phyloP scores from a whole-genome alignment of 2,888 invertebrate species.

The Operophtera brumata region DNA sequence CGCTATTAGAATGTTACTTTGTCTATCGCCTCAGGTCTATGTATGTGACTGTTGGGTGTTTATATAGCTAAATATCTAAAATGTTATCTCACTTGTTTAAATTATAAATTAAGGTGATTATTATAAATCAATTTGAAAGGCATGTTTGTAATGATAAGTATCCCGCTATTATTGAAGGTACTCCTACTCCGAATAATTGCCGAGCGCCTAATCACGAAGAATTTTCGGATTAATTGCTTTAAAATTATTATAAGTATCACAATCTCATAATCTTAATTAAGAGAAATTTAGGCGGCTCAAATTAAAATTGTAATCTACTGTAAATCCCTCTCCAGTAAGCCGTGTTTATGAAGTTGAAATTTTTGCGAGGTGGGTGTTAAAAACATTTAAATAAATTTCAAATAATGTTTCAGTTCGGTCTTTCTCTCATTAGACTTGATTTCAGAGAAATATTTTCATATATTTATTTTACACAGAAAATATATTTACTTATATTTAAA shows the following conservation, averaged over 20 bases:
- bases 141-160: slow-evolving; percentile 9
- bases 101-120: neutral
- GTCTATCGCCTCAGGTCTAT: no score
- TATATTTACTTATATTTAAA: no score
- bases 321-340: slow-evolving; percentile 55
- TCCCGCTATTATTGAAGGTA: slow-evolving; percentile 35
- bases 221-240: slow-evolving; percentile 75
- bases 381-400: slow-evolving; percentile 33
- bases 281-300: slow-evolving; percentile 68
- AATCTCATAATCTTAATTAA: slow-evolving; percentile 78
- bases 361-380: slow-evolving; percentile 38
- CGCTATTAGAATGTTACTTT: no score
- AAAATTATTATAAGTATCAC: slow-evolving; percentile 75
- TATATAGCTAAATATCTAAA: no score
- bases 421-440: neutral
- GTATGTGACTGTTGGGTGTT: no score
- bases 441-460: no score
- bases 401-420: neutral
- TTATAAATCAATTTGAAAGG: neutral
- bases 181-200: slow-evolving; percentile 67
- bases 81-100: no score
- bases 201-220: slow-evolving; percentile 50
- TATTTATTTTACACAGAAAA: no score
- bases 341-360: slow-evolving; percentile 52
- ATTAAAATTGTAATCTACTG: slow-evolving; percentile 72